phyloP scores from a whole-genome alignment of 2,797 vertebrate species.

The Danionella dracula region DNA sequence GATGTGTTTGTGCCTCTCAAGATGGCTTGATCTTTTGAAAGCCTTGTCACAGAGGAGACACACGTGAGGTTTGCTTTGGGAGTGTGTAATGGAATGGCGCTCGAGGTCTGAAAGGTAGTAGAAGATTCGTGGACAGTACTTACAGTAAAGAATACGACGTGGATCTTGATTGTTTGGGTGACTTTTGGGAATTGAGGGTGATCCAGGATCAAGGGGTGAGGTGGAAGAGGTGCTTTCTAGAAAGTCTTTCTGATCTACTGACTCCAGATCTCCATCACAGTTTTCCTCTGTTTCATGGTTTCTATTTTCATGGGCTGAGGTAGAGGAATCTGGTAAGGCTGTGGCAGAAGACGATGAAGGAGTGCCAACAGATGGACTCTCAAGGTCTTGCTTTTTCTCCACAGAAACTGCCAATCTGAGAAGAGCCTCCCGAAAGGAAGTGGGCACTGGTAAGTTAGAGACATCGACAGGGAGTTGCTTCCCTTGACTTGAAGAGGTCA shows the following conservation, averaged over 20 bases:
- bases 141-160: slow-evolving; percentile 78
- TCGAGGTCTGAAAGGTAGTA: slow-evolving; percentile 88
- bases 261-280: slow-evolving; percentile 45
- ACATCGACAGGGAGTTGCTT: slow-evolving; percentile 41
- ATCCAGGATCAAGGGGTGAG: slow-evolving; percentile 52
- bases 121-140: slow-evolving; percentile 83
- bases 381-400: slow-evolving; percentile 59
- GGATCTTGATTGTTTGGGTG: slow-evolving; percentile 51
- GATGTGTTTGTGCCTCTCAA: slow-evolving; percentile 88
- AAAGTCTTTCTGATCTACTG: slow-evolving; percentile 52
- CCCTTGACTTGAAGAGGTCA: slow-evolving; percentile 32
- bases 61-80: slow-evolving; percentile 83
- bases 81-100: slow-evolving; percentile 87
- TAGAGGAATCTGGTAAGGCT: slow-evolving; percentile 38
- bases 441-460: slow-evolving; percentile 49
- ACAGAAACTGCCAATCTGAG: slow-evolving; percentile 63
- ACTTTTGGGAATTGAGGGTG: slow-evolving; percentile 44
- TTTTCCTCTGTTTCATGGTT: slow-evolving; percentile 39
- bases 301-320: slow-evolving; percentile 22
- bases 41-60: slow-evolving; percentile 84
- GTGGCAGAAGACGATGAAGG: slow-evolving; percentile 35
- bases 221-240: slow-evolving; percentile 58
- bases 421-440: slow-evolving; percentile 51
- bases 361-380: slow-evolving; percentile 51
- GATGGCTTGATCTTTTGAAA: slow-evolving; percentile 87